Evolutionary conservation across 2,113 vertebrate genomes (phyloP).

Genomic region (Pao palembangensis): DNA sequence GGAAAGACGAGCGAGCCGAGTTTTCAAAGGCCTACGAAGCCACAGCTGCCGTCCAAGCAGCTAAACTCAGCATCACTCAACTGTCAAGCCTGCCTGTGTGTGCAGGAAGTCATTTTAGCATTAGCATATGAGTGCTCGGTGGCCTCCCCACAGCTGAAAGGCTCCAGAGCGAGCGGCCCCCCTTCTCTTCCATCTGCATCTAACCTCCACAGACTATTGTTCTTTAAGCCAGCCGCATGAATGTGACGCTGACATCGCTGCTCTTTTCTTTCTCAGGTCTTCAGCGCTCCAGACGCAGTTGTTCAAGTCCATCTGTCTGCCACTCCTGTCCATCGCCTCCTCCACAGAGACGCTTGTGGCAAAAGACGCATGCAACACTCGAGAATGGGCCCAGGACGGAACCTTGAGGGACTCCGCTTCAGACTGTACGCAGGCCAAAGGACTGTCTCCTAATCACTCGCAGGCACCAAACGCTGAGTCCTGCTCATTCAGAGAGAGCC

Average conservation of each 20-base stretch:
- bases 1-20: too few species aligned
- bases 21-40: too few species aligned
- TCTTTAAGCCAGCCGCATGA: conserved; percentile 45
- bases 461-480: too few species aligned
- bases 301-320: conserved; percentile 39
- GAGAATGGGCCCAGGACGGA: background rate
- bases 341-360: conserved; percentile 3
- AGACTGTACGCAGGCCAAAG: too few species aligned
- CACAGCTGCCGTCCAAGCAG: conserved; percentile 7
- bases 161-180: background rate
- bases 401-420: conserved; percentile 2
- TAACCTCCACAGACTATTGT: conserved; percentile 55
- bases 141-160: conserved; percentile 17
- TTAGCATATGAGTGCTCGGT: conserved; percentile 19
- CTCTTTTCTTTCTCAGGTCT: conserved; percentile 65
- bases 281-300: conserved; percentile 39
- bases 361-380: background rate
- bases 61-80: conserved; percentile 35
- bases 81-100: conserved; percentile 14
- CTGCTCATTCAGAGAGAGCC: too few species aligned
- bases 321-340: conserved; percentile 7
- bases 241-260: conserved; percentile 54
- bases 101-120: conserved; percentile 13
- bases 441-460: too few species aligned
- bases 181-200: conserved; percentile 11